phyloP scores from a whole-genome alignment of 2,888 invertebrate genomes.

The Muscina levida region DNA sequence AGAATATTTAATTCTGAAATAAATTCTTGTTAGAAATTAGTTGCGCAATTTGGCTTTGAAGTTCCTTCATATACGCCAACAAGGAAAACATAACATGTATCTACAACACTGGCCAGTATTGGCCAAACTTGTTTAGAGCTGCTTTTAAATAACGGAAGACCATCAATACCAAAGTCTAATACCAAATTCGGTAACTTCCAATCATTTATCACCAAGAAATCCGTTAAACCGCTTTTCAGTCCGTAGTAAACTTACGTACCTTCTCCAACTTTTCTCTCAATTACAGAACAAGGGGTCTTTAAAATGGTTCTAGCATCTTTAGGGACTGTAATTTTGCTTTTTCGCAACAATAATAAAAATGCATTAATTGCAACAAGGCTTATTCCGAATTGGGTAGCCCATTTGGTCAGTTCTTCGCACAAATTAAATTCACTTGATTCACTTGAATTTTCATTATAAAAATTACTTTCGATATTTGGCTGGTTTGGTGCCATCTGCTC shows the following conservation, averaged over 20 bases:
- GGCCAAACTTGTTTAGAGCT: constrained; percentile 12
- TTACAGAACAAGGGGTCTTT: constrained; percentile 29
- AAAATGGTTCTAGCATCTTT: constrained; percentile 34
- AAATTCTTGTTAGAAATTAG: constrained; percentile 33
- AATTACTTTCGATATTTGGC: not conserved
- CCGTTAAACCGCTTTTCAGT: constrained; percentile 21
- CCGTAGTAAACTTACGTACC: not conserved
- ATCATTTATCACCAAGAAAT: constrained; percentile 26
- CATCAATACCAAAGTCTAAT: constrained; percentile 60
- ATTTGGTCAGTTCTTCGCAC: constrained; percentile 34
- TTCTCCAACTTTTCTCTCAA: constrained; percentile 21
- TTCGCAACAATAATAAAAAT: constrained; percentile 25
- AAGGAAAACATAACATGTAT: constrained; percentile 39
- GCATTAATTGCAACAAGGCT: constrained; percentile 30
- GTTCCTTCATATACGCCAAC: constrained; percentile 56
- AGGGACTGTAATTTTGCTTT: constrained; percentile 36
- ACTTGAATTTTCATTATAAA: not conserved
- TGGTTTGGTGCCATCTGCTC: not conserved
- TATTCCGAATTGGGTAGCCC: constrained; percentile 27
- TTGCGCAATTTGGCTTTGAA: constrained; percentile 37
- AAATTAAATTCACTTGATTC: constrained; percentile 29
- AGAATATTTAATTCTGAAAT: constrained; percentile 20
- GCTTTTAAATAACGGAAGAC: constrained; percentile 50
- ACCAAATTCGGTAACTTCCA: constrained; percentile 37
- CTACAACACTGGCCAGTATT: constrained; percentile 2